Evolutionary conservation across 92 coral and sea anemone genomes (phyloP).

Genomic region (Palythoa grandis): DNA sequence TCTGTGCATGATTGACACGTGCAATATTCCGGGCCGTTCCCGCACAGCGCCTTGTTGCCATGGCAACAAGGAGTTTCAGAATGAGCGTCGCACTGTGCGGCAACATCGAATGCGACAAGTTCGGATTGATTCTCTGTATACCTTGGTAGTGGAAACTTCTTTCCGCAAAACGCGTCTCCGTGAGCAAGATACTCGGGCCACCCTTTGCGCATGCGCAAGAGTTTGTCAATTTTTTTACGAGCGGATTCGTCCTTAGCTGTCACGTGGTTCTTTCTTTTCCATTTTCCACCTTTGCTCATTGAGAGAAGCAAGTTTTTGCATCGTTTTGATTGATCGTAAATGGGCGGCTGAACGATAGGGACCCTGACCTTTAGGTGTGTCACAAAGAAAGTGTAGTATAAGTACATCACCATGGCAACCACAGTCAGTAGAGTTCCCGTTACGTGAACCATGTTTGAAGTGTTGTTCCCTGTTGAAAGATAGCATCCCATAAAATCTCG

Average conservation of each 20-base stretch:
- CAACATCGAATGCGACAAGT: constrained; percentile 70
- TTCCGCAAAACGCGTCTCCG: constrained; percentile 84
- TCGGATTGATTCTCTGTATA: constrained; percentile 50
- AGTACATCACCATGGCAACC: constrained; percentile 32
- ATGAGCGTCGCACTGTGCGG: constrained; percentile 78
- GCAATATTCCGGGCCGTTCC: constrained; percentile 68
- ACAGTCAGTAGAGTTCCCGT: neutral
- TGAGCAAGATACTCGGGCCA: constrained; percentile 81
- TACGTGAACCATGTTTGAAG: neutral
- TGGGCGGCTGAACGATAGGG: constrained; percentile 31
- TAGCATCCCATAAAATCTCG: too few relatives aligned
- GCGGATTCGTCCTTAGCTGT: constrained; percentile 53
- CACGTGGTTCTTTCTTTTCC: constrained; percentile 61
- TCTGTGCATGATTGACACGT: constrained; percentile 71
- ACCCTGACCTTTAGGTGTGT: constrained; percentile 16
- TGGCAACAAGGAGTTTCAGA: constrained; percentile 76
- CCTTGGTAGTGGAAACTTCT: constrained; percentile 77
- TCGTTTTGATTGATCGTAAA: constrained; percentile 50
- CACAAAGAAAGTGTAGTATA: constrained; percentile 19
- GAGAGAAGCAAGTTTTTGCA: constrained; percentile 64
- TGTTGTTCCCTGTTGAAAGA: neutral
- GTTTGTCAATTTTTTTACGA: constrained; percentile 66
- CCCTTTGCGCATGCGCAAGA: constrained; percentile 77
- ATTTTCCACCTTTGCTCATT: constrained; percentile 67
- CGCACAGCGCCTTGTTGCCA: constrained; percentile 80